phyloP scores from a whole-genome alignment of 1,140 invertebrate genomes.

The Dendroctonus ponderosae region DNA sequence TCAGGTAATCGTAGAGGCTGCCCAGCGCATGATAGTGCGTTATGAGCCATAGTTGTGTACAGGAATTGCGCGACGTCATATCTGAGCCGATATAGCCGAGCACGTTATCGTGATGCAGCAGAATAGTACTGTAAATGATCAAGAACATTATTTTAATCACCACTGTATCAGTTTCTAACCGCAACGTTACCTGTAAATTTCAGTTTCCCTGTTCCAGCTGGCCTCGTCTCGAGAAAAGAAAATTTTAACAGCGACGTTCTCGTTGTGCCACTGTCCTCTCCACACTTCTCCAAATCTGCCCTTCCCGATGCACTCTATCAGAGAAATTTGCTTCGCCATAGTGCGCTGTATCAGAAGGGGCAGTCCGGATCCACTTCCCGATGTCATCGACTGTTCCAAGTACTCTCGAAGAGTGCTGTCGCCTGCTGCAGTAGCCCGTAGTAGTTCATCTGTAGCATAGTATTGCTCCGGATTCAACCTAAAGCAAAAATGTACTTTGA shows the following conservation, averaged over 20 bases:
- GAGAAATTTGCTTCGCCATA: conserved; percentile 70
- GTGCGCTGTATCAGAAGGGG: conserved; percentile 77
- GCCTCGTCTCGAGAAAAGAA: conserved; percentile 88
- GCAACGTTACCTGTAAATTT: conserved; percentile 73
- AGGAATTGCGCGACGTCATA: conserved; percentile 79
- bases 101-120: conserved; percentile 85
- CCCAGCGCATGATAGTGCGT: conserved; percentile 92
- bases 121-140: conserved; percentile 59
- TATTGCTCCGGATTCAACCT: conserved; percentile 63
- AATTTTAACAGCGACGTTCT: conserved; percentile 88
- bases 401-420: conserved; percentile 83
- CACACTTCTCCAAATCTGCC: conserved; percentile 88
- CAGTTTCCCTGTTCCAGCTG: conserved; percentile 85
- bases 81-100: conserved; percentile 89
- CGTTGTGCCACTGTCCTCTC: conserved; percentile 81
- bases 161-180: too few species aligned
- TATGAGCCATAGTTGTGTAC: conserved; percentile 86
- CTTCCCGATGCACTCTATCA: conserved; percentile 78
- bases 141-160: too few species aligned
- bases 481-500: background rate
- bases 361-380: conserved; percentile 81
- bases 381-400: conserved; percentile 76
- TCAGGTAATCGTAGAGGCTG: conserved; percentile 91
- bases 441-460: conserved; percentile 63
- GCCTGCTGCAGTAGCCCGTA: conserved; percentile 80